Evolutionary conservation across 2,113 vertebrate species (phyloP).

Genomic region (Leptosomus discolor): DNA sequence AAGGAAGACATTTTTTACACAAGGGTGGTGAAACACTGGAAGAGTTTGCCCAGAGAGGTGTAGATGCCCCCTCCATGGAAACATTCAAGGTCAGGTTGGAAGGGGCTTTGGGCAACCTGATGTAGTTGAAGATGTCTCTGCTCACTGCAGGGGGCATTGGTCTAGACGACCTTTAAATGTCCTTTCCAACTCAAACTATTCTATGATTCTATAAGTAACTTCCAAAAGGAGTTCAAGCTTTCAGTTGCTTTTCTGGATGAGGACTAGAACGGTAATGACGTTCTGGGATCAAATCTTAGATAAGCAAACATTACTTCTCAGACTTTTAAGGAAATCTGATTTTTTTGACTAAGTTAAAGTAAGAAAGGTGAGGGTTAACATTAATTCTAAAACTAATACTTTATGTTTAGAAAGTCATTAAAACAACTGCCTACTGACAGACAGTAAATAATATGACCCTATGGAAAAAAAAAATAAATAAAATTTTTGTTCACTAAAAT

Average conservation of each 20-base stretch:
- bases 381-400: neutral
- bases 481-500: neutral
- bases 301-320: neutral
- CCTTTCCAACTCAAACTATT: too few relatives aligned
- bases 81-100: too few relatives aligned
- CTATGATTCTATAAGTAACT: too few relatives aligned
- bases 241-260: neutral
- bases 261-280: neutral
- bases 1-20: too few relatives aligned
- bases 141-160: too few relatives aligned
- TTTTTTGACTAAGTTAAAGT: neutral
- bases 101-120: too few relatives aligned
- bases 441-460: neutral
- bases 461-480: neutral
- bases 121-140: too few relatives aligned
- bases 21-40: too few relatives aligned
- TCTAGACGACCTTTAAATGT: too few relatives aligned
- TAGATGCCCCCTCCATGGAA: too few relatives aligned
- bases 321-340: neutral
- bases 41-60: too few relatives aligned
- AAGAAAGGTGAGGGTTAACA: neutral
- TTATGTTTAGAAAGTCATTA: neutral
- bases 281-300: neutral
- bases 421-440: neutral
- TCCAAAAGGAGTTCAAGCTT: neutral